These are phyloP conservation scores for Andricus curvator DNA, from an alignment of 2,888 invertebrate species.

Conservation along the genomic window DNA sequence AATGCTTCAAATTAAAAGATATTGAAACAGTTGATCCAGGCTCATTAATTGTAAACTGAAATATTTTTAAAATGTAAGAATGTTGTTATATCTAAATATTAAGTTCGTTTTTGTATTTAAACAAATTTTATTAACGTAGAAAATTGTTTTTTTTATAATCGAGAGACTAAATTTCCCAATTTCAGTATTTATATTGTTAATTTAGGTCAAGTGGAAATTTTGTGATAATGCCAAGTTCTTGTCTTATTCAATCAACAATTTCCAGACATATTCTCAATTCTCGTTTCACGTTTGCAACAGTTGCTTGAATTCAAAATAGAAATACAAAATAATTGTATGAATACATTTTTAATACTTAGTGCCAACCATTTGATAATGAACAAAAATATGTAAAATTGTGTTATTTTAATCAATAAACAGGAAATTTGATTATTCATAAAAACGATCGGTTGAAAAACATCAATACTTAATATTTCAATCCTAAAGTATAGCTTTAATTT, in stretches of 20 bases:
- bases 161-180: neutral
- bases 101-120: neutral
- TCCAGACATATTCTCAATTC: constrained; percentile 11
- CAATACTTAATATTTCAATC: neutral
- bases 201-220: constrained; percentile 20
- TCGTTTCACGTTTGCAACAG: constrained; percentile 15
- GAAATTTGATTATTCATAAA: neutral
- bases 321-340: neutral
- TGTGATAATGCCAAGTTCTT: constrained; percentile 34
- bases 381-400: neutral
- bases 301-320: neutral
- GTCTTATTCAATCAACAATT: constrained; percentile 36
- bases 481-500: neutral
- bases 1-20: no score
- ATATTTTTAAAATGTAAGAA: no score
- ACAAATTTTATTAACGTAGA: neutral
- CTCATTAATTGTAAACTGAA: no score
- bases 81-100: no score
- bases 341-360: neutral
- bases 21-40: no score
- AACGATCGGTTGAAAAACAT: no score
- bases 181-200: neutral
- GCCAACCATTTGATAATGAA: neutral
- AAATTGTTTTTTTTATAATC: neutral
- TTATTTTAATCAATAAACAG: neutral